Evolutionary conservation across 2,888 invertebrate species (phyloP).

Genomic region (Ornithoptera alexandrae): DNA sequence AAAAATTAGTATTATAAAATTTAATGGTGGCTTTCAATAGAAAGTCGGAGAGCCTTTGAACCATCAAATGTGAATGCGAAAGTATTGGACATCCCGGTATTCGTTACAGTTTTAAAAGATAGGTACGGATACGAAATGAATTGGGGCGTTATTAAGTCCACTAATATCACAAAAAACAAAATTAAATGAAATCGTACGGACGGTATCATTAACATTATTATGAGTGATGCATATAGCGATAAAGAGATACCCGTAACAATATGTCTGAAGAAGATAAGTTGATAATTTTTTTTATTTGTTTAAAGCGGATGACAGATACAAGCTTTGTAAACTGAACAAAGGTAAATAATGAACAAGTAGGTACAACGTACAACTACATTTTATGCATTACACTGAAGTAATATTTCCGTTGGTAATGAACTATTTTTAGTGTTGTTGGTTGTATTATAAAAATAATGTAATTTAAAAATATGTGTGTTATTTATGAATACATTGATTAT

Average conservation of each 20-base stretch:
- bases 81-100: background rate
- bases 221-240: slow-evolving; percentile 4
- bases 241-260: slow-evolving; percentile 16
- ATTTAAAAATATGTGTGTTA: background rate
- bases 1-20: no score
- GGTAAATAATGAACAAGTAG: slow-evolving; percentile 8
- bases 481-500: background rate
- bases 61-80: no score
- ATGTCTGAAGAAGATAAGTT: slow-evolving; percentile 13
- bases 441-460: no score
- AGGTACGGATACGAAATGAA: background rate
- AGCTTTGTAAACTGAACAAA: slow-evolving; percentile 11
- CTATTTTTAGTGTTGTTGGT: background rate
- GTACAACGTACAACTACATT: slow-evolving; percentile 3
- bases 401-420: background rate
- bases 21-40: no score
- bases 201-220: slow-evolving; percentile 1
- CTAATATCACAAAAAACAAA: background rate
- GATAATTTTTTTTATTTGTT: slow-evolving; percentile 14
- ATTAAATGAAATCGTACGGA: background rate
- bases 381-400: background rate
- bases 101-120: background rate
- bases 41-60: no score
- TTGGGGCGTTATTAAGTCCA: background rate
- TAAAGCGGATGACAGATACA: slow-evolving; percentile 17